Percentiles rank a stretch among this genome's conserved stretches.
Evolutionary conservation across 2,797 vertebrate genomes (phyloP).

Genomic region (Fratercula arctica): DNA sequence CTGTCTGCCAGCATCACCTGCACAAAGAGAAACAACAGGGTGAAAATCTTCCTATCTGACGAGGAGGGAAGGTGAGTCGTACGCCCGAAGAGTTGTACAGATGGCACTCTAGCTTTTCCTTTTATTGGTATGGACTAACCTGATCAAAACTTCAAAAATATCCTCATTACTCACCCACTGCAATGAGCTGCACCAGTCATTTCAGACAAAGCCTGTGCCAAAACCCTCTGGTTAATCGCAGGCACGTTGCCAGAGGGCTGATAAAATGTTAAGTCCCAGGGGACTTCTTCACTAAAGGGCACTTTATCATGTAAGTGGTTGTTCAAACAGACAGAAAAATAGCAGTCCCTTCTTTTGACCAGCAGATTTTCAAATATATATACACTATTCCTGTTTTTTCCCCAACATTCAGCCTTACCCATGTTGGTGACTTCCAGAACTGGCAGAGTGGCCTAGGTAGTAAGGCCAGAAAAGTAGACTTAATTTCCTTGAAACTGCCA

Average conservation of each 20-base stretch:
- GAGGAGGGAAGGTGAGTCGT: not conserved
- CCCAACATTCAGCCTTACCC: not conserved
- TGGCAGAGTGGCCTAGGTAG: not conserved
- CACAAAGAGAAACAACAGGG: not conserved
- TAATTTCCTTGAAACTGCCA: not conserved
- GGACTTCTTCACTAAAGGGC: not conserved
- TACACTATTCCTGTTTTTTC: fast-evolving
- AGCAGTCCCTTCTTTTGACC: not conserved
- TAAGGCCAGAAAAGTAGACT: not conserved
- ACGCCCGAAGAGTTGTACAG: not conserved
- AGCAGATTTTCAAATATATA: not conserved
- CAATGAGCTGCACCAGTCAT: not conserved
- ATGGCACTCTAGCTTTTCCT: not conserved
- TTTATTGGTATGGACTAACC: not conserved
- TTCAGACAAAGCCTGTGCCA: not conserved
- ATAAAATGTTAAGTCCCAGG: not conserved
- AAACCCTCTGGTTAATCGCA: not conserved
- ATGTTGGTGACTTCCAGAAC: not conserved
- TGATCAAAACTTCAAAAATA: not conserved
- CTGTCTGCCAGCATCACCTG: slow-evolving; percentile 97
- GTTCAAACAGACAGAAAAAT: slow-evolving; percentile 11
- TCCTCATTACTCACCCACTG: not conserved
- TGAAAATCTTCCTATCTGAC: not conserved
- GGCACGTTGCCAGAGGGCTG: not conserved
- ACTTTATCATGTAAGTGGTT: not conserved